Base-by-base conservation (phyloP, 2,113 vertebrate species). In the Phrynosoma blainvillii region DNA sequence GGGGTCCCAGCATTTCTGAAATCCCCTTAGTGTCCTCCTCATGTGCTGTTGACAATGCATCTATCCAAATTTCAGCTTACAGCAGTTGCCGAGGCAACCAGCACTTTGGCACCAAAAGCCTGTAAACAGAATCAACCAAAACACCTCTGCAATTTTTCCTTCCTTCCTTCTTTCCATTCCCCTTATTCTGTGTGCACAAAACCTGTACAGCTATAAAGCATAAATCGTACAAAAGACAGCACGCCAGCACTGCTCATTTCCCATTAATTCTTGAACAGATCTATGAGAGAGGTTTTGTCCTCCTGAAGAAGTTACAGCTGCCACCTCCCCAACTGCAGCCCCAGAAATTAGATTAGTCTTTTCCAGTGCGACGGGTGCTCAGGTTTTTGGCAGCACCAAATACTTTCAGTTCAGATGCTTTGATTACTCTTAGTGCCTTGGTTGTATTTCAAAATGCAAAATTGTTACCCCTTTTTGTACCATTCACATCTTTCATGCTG, bases 71-170 rank as follows among this genome's bases (percentile, higher is more conserved):
- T 86, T 91, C 73, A 56, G 90, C 81, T 87, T 79, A 86, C 86
- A 90, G 90, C 90, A 78, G 95, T 96, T 96, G 95, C 96, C 95
- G 93, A 95, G 96, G 95, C 93, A 97, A 96, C 95, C 73, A 92
- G 89, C 1, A 18, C 87, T 91, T 91, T 84, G 89, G 88, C 89
- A 87, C 81, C 91, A 91, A 36, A 27, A 71, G 89, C 85, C 36
- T 84, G 80, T 83, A 7, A 12, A 85, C 82, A 88, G 87, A 91
- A 87, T 0, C 47, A 86, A 88, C 84, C 86, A 94, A 94, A 94
- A 89, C 88, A 90, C 90, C 91, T 89, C 1, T 84, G 42, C 42
- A 70, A 84, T 84, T 85, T 82, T 91, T 82, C 0, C 79, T 90
- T 88, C 89, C 91, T 71, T 83, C 54, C 90, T 75, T 89, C 82